phyloP scores from a whole-genome alignment of 2,888 invertebrate genomes.

The Theodoxus fluviatilis region DNA sequence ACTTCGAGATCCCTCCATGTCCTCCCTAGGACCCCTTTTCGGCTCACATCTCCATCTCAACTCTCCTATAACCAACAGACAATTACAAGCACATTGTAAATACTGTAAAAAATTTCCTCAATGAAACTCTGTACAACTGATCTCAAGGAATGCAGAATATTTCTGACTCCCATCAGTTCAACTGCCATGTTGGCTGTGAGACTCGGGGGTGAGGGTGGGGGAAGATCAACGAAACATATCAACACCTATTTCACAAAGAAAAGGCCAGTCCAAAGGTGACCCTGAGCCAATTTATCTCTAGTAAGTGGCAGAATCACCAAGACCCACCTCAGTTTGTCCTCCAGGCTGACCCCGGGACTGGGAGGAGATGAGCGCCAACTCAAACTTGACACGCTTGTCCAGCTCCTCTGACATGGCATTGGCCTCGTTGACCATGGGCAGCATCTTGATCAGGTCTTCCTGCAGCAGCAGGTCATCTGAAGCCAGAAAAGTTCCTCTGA shows the following conservation, averaged over 20 bases:
- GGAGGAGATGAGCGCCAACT: slow-evolving; percentile 56
- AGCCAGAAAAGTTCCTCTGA: no score
- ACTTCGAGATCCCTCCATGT: no score
- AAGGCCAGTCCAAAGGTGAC: no score
- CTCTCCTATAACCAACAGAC: no score
- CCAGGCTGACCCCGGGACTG: slow-evolving; percentile 53
- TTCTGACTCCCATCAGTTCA: no score
- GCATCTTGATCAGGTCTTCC: slow-evolving; percentile 57
- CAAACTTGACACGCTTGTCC: slow-evolving; percentile 59
- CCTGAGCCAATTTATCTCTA: neutral
- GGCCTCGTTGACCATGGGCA: slow-evolving; percentile 61
- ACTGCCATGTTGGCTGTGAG: no score
- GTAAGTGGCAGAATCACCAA: neutral
- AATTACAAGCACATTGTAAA: no score
- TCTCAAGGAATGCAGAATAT: no score
- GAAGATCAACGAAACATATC: neutral
- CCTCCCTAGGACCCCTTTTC: no score
- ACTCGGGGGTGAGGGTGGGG: neutral
- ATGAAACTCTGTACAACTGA: no score
- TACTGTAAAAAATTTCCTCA: no score
- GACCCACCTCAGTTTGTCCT: slow-evolving; percentile 57
- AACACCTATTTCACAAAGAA: neutral
- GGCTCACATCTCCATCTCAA: no score
- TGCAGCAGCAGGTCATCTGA: slow-evolving; percentile 61
- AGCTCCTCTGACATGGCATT: slow-evolving; percentile 62